These are phyloP conservation scores for Lasioglossum morio DNA, from an alignment of 2,888 invertebrate species.

Conservation along the genomic window DNA sequence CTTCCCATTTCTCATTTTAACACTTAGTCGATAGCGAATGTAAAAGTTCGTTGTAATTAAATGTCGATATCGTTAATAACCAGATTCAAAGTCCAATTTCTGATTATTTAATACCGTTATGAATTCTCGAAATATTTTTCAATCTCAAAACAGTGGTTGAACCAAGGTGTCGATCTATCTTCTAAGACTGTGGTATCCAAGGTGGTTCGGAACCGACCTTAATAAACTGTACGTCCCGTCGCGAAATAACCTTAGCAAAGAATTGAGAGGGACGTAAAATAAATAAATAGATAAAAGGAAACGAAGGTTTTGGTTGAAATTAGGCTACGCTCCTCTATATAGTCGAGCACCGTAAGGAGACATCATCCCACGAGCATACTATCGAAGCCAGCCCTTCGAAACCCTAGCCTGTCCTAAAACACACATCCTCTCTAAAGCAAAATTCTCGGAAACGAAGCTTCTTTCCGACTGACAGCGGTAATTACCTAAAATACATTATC, in stretches of 20 bases:
- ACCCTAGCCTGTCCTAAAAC: not conserved
- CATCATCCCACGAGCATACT: constrained; percentile 42
- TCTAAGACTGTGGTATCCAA: no score
- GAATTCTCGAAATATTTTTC: not conserved
- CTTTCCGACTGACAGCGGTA: not conserved
- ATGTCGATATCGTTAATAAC: constrained; percentile 56
- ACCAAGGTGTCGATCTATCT: not conserved
- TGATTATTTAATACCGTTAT: no score
- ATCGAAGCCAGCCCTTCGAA: constrained; percentile 50
- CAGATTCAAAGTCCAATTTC: no score
- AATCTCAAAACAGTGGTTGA: not conserved
- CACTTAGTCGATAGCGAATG: constrained; percentile 15
- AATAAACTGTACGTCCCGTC: no score
- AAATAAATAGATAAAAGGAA: no score
- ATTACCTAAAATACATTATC: not conserved
- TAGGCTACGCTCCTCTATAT: not conserved
- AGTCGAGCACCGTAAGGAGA: not conserved
- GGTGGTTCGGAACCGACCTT: no score
- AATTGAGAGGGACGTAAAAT: no score
- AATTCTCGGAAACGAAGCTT: not conserved
- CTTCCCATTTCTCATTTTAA: constrained; percentile 9
- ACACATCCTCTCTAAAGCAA: not conserved
- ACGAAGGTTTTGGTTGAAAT: not conserved
- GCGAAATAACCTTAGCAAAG: no score
- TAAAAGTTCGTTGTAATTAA: constrained; percentile 79